phyloP scores from a whole-genome alignment of 2,888 invertebrate genomes.

The Troides oblongomaculatus region DNA sequence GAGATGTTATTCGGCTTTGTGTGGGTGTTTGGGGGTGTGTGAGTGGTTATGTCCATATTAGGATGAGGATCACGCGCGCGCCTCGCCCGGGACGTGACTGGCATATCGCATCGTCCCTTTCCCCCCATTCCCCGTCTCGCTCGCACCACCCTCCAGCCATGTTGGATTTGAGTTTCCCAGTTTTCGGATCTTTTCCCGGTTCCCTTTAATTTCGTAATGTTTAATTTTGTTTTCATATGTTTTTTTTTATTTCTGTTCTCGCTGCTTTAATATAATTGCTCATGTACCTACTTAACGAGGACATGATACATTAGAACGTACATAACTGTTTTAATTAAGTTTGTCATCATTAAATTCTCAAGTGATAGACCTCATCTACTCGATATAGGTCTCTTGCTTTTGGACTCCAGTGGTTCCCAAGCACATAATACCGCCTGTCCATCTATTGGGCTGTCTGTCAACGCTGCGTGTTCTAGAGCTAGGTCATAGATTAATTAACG shows the following conservation, averaged over 20 bases:
- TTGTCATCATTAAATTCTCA: no score
- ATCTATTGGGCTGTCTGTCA: no score
- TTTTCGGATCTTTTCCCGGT: slow-evolving; percentile 71
- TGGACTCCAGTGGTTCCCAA: no score
- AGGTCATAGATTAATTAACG: no score
- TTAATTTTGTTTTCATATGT: slow-evolving; percentile 58
- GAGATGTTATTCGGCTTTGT: slow-evolving; percentile 52
- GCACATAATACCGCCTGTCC: no score
- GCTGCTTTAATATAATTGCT: not conserved
- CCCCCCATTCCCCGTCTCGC: slow-evolving; percentile 65
- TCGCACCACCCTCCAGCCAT: slow-evolving; percentile 73
- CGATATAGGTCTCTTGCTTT: no score
- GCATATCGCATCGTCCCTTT: slow-evolving; percentile 77
- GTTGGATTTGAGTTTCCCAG: slow-evolving; percentile 72
- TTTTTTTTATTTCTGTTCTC: slow-evolving; percentile 31
- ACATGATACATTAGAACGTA: no score
- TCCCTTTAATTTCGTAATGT: slow-evolving; percentile 73
- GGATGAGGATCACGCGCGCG: slow-evolving; percentile 77
- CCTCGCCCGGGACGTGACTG: slow-evolving; percentile 77
- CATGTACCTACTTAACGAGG: no score
- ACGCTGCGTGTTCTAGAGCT: no score
- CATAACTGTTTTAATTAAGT: no score
- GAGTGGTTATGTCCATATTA: slow-evolving; percentile 71
- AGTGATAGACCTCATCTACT: no score
- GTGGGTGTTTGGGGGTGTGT: slow-evolving; percentile 62